Base-by-base conservation (phyloP, 1,140 invertebrate species). In the Plodia interpunctella region DNA sequence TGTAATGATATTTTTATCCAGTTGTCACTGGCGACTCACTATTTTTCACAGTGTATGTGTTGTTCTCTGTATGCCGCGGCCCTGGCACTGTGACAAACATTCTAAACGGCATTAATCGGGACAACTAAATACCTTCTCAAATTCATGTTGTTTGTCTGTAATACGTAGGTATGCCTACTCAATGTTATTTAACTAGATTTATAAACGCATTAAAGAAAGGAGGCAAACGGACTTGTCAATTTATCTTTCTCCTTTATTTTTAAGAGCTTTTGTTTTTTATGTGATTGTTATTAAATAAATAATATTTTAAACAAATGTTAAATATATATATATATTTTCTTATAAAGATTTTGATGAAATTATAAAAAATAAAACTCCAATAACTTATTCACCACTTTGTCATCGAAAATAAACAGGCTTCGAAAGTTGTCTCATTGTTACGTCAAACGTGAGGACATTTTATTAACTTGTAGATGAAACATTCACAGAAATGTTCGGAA, bases 401-500 rank as follows among this genome's bases (percentile, higher is more conserved):
- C 30, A 9, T 32, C 30, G 11, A 32, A 32, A 32, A 32, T 32
- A 32, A 32, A 32, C 11, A 32, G n/a, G 49, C 49, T 18, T 18
- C 6, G 18, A 19, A 51, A 51, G 18, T 20, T 8, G 10, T 19
- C 17, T 17, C 10, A 19, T 20, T 20, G 49, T 11, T 11, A 15
- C 15, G 2, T 49, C 44, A 49, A 49, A 15, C 44, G 6, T 11
- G 18, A 19, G 20, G 2, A 10, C 20, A 51, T 50, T 49, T 18
- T 51, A 57, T 51, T 49, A 57, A 57, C 49, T 51, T 49, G 44
- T 57, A 18, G 55, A 8, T n/a, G 44, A 57, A 65, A 62, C 56
- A 57, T 65, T 65, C 58, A 52, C 58, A 65, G 35, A 60, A 63
- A 56, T 55, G 38, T 49, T 51, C 49, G 32, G 56, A 55, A 63